phyloP scores from a whole-genome alignment of 2,888 invertebrate genomes.

The Cryptocephalus primarius region DNA sequence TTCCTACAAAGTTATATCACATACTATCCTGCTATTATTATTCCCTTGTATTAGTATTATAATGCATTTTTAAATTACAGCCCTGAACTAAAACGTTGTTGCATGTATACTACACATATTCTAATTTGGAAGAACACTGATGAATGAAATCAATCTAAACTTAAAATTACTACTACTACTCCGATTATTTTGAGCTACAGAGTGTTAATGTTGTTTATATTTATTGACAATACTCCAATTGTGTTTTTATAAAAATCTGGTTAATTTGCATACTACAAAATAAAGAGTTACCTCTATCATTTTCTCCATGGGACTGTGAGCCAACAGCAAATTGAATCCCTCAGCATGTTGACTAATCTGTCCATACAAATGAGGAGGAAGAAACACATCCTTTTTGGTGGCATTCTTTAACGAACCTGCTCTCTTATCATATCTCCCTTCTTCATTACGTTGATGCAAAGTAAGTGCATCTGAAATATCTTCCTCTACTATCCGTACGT shows the following conservation, averaged over 20 bases:
- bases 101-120: no score
- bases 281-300: slow-evolving; percentile 17
- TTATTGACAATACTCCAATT: no score
- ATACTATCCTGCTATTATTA: no score
- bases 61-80: no score
- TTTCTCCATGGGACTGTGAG: slow-evolving; percentile 36
- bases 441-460: slow-evolving; percentile 68
- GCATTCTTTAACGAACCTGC: slow-evolving; percentile 45
- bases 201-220: no score
- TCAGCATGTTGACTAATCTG: slow-evolving; percentile 63
- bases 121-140: no score
- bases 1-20: no score
- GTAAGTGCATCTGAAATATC: slow-evolving; percentile 81
- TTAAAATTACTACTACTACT: no score
- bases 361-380: slow-evolving; percentile 74
- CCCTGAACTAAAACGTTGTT: no score
- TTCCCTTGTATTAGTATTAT: no score
- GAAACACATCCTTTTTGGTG: slow-evolving; percentile 39
- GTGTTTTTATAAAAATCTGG: slow-evolving; percentile 13
- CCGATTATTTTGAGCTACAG: no score
- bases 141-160: no score
- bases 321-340: slow-evolving; percentile 45
- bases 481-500: slow-evolving; percentile 82
- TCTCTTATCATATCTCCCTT: slow-evolving; percentile 61
- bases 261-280: not conserved